These are phyloP conservation scores for Saturnia pavonia DNA, from an alignment of 2,888 invertebrate genomes.

Conservation along the genomic window DNA sequence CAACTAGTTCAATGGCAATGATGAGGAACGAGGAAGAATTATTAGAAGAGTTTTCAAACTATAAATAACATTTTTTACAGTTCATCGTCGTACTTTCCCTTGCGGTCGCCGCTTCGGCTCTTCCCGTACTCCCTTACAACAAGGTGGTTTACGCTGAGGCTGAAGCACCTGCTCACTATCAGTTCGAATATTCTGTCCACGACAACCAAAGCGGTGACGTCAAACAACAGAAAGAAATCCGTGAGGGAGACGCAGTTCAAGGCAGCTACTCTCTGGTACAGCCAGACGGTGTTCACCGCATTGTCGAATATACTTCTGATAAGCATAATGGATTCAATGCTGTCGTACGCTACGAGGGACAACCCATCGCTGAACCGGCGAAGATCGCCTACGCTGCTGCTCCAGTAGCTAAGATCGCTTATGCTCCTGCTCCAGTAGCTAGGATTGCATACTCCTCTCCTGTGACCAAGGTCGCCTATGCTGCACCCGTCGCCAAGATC, in stretches of 20 bases:
- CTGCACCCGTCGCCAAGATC: conserved; percentile 34
- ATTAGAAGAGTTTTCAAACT: conserved; percentile 4
- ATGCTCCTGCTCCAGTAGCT: conserved; percentile 43
- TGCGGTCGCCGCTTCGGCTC: conserved; percentile 51
- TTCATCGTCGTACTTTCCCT: conserved; percentile 57
- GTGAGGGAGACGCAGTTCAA: conserved; percentile 67
- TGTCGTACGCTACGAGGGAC: conserved; percentile 69
- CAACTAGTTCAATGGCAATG: background rate
- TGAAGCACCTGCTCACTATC: conserved; percentile 69
- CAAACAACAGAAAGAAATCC: conserved; percentile 72
- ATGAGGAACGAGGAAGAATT: too few species aligned
- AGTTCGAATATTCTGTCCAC: conserved; percentile 71
- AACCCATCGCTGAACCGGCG: conserved; percentile 46
- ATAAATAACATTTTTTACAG: conserved; percentile 39
- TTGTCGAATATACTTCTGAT: conserved; percentile 74
- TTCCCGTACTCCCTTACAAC: conserved; percentile 48
- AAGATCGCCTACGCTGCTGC: conserved; percentile 35
- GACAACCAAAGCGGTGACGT: conserved; percentile 71
- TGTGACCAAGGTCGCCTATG: conserved; percentile 43
- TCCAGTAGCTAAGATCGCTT: conserved; percentile 43
- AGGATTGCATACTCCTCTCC: conserved; percentile 43
- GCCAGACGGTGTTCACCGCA: conserved; percentile 70
- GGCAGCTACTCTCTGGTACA: conserved; percentile 76
- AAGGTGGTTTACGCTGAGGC: conserved; percentile 60
- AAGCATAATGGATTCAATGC: conserved; percentile 73